Conservation (phyloP, 2,797 vertebrate genomes). For the Hapalemur alaotrensis region DNA sequence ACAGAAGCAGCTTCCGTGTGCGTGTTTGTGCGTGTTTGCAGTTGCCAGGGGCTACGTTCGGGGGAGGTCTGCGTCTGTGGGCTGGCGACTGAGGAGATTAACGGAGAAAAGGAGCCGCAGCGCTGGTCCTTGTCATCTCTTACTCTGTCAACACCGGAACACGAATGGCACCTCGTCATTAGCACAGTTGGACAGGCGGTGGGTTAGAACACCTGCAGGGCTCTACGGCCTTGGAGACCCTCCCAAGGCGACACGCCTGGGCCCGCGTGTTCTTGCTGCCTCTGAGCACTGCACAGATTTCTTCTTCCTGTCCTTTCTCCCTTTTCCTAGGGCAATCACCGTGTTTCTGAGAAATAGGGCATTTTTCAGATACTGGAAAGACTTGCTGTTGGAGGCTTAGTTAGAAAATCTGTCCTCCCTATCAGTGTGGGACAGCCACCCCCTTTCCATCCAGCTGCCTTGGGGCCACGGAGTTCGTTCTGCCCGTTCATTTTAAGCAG, state of each 20-base stretch:
- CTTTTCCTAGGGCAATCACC: not conserved
- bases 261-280: not conserved
- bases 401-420: fast-evolving
- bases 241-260: fast-evolving
- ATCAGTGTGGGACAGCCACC: fast-evolving
- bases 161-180: fast-evolving
- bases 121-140: fast-evolving
- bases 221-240: fast-evolving
- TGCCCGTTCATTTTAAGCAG: too few species aligned
- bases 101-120: not conserved
- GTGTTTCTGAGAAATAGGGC: fast-evolving
- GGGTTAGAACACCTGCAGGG: not conserved
- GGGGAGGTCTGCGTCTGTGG: fast-evolving
- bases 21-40: fast-evolving
- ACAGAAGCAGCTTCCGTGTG: fast-evolving
- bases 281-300: fast-evolving
- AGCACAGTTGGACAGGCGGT: not conserved
- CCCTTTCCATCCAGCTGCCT: not conserved
- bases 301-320: not conserved
- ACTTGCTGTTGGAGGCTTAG: fast-evolving
- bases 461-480: fast-evolving
- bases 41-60: fast-evolving
- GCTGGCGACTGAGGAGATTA: not conserved
- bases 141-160: too few species aligned
- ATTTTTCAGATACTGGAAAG: too few species aligned